Base-by-base conservation (phyloP, 2,888 invertebrate species). In the Lepidocyrtinus sp. region DNA sequence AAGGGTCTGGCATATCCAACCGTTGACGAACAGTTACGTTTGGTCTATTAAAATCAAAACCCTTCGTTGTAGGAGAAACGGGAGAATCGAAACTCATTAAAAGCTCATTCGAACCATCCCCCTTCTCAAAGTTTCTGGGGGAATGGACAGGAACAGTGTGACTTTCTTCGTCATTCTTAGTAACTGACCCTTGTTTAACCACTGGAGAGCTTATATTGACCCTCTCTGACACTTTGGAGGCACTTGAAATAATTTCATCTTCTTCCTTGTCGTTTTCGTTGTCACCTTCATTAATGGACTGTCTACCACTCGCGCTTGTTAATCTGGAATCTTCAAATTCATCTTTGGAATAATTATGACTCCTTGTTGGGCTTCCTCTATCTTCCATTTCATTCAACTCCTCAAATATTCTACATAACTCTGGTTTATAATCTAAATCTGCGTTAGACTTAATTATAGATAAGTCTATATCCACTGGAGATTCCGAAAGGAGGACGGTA, bases 401-500 rank as follows among this genome's bases (percentile, higher is more conserved):
- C 5, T 78, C 78, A 27, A 75, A 45, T 36, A 78, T 26, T 36
- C 12, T 64, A 17, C 67, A 72, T 9, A 82, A 63, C 26, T 67
- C 72, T 15, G 82, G 82, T 7, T 63, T 68, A 50, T 79, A 79
- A 19, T 75, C 45, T 22, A 63, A 25, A 26, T 67, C 75, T 1
- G 19, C 17, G n/a, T 69, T 55, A 1, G 81, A 68, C 25, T 78
- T 72, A 26, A 17, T 71, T 1, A 65, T 27, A 0, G 75, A 64
- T 9, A 75, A 50, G 26, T 83, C 81, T 12, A 85, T 63, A 46
- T 76, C 75, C 9, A 86, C 83, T 0, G 85, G 85, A 1, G 84
- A 81, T 61, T 86, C 85, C 26, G 83, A 80, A 0, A 86, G 62
- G 7, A 86, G 81, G 1, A 83, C 62, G 1, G 77, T 77, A 50